Evolutionary conservation across 2,113 vertebrate genomes (phyloP), one percentile per base, ranked within the genome.

Genomic region (Apodemus sylvaticus): DNA sequence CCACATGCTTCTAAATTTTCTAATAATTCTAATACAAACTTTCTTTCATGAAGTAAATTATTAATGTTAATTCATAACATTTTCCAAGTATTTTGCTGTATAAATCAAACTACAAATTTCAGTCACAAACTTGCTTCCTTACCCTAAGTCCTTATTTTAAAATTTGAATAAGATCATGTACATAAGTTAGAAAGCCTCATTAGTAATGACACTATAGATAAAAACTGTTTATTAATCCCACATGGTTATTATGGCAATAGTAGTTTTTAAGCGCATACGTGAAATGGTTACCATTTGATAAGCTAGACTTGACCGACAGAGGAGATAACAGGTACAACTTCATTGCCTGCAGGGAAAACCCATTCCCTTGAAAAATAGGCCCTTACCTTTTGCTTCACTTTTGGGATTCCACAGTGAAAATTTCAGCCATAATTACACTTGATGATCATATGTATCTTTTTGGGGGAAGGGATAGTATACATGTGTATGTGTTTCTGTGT

Each of bases 131-230:
- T 58, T 86, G 36, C 16, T 87, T 81, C 34, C 11, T 92, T 48
- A 60, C 11, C 60, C 48, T 91, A 73, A 60, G 22, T 94, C 77
- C 77, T 70, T 73, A 34, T 66, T 87, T 90, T 89, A 83, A 89
- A 48, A 83, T 79, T n/a, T 51, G 29, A 90, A 22, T n/a, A 42
- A 95, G 34, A 64, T 3, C 5, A 29, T 73, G 24, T 73, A 39
- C 42, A 8, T 19, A 70, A 70, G 26, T 74, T 87, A 83, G 53
- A 53, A 5, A 91, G 11, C 7, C 9, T 42, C 22, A 60, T 39
- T 95, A 86, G 39, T 77, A 91, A 10, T n/a, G 64, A 53, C 51
- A 90, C 2, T 22, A 79, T 42, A 45, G 64, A 8, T 1, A 62
- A 78, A 1, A 34, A 36, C 45, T 64, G 34, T n/a, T 88, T 88